Evolutionary conservation across 2,113 vertebrate genomes (phyloP).

Genomic region (Acrocephalus kingi): DNA sequence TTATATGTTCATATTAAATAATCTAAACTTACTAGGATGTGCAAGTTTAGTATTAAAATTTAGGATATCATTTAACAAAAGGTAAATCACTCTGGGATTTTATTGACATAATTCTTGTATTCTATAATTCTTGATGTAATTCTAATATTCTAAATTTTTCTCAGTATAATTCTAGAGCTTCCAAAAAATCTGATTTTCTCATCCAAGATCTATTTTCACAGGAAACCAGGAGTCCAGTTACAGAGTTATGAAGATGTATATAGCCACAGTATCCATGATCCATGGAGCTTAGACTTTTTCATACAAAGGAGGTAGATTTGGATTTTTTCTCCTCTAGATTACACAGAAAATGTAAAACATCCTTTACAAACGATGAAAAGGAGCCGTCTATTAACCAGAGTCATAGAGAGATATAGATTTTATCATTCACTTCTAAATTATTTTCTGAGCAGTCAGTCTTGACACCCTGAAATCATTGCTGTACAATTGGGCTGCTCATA

Average conservation of each 20-base stretch:
- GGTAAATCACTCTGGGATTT: background rate
- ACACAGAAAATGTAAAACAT: background rate
- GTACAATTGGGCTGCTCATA: background rate
- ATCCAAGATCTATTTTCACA: background rate
- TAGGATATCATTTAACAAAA: background rate
- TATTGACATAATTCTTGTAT: background rate
- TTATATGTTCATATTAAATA: background rate
- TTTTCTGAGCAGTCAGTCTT: background rate
- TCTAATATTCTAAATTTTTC: background rate
- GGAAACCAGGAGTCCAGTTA: background rate
- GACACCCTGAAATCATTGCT: background rate
- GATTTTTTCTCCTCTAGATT: background rate
- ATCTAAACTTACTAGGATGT: background rate
- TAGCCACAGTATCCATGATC: slow-evolving; percentile 35
- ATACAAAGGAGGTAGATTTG: background rate
- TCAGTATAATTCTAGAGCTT: background rate
- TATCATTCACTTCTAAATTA: background rate
- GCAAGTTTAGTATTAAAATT: background rate
- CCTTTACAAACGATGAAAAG: background rate
- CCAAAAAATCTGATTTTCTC: background rate
- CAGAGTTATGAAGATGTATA: background rate
- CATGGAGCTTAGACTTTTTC: background rate
- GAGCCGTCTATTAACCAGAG: background rate
- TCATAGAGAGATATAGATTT: background rate
- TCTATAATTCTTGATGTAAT: background rate